Conservation (phyloP, 2,888 invertebrate species). For the Trichogramma dendrolimi region DNA sequence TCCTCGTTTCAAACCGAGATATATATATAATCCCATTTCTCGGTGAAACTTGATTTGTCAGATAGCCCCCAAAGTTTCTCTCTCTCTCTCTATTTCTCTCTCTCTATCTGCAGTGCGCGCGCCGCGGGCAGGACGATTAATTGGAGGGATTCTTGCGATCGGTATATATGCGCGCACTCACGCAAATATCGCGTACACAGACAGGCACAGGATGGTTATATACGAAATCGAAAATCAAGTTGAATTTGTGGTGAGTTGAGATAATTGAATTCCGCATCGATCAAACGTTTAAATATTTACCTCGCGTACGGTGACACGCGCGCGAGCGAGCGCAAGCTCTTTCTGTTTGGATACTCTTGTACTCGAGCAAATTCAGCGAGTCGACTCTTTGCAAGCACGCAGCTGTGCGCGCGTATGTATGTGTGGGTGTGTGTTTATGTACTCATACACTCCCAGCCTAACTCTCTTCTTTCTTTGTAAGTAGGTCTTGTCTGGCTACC, state of each 20-base stretch:
- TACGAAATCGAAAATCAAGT: constrained; percentile 4
- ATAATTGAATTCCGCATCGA: constrained; percentile 24
- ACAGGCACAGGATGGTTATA: background rate
- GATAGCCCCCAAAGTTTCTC: too few species aligned
- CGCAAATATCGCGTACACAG: constrained; percentile 1
- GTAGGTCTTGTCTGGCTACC: constrained; percentile 9
- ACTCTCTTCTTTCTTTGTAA: constrained; percentile 1
- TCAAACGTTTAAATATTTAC: constrained; percentile 25
- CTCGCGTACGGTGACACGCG: background rate
- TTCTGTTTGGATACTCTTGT: too few species aligned
- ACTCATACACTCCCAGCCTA: too few species aligned
- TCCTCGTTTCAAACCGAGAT: too few species aligned
- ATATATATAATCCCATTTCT: too few species aligned
- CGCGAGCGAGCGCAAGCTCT: too few species aligned
- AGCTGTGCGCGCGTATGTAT: too few species aligned
- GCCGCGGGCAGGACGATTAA: constrained; percentile 15
- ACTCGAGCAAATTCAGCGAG: too few species aligned
- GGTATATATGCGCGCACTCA: constrained; percentile 5
- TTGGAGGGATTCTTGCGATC: constrained; percentile 25
- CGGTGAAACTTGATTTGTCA: too few species aligned
- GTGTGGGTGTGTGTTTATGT: too few species aligned
- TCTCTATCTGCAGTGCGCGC: background rate
- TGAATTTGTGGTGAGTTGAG: constrained; percentile 13
- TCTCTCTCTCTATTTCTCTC: too few species aligned
- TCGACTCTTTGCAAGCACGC: too few species aligned